These are phyloP conservation scores for Andrena dorsata DNA, from an alignment of 2,888 invertebrate genomes.

Conservation along the genomic window DNA sequence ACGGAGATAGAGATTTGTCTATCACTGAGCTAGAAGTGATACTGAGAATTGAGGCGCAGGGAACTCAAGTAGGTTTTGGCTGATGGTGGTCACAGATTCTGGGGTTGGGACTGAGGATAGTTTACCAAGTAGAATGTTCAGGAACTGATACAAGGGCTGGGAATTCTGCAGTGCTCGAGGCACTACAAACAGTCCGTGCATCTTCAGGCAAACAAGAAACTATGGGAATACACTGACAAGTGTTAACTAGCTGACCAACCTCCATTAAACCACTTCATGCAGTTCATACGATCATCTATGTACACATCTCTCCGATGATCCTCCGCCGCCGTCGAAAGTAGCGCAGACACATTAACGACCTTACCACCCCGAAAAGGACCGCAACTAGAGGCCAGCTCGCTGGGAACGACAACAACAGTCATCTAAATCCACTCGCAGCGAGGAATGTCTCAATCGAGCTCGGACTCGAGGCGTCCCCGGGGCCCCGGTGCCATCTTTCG, in stretches of 20 bases:
- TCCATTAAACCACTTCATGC: neutral
- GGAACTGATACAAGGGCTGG: too few relatives aligned
- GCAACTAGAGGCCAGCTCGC: neutral
- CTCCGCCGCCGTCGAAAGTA: neutral
- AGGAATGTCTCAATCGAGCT: slow-evolving; percentile 50
- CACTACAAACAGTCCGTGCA: too few relatives aligned
- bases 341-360: neutral
- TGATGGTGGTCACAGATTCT: too few relatives aligned
- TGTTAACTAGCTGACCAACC: neutral
- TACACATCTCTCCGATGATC: neutral
- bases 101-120: too few relatives aligned
- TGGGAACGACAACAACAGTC: neutral
- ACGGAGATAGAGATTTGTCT: too few relatives aligned
- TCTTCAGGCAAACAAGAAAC: too few relatives aligned
- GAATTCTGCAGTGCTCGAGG: too few relatives aligned
- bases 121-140: too few relatives aligned
- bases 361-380: neutral
- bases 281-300: neutral
- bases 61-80: neutral
- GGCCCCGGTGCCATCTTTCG: slow-evolving; percentile 47
- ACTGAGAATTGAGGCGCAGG: too few relatives aligned
- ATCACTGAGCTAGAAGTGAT: too few relatives aligned
- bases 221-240: too few relatives aligned
- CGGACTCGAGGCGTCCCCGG: slow-evolving; percentile 11
- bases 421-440: neutral